Percentiles rank a stretch among this genome's conserved stretches.
phyloP scores from a whole-genome alignment of 2,888 invertebrate genomes.

The Mesoligia furuncula region DNA sequence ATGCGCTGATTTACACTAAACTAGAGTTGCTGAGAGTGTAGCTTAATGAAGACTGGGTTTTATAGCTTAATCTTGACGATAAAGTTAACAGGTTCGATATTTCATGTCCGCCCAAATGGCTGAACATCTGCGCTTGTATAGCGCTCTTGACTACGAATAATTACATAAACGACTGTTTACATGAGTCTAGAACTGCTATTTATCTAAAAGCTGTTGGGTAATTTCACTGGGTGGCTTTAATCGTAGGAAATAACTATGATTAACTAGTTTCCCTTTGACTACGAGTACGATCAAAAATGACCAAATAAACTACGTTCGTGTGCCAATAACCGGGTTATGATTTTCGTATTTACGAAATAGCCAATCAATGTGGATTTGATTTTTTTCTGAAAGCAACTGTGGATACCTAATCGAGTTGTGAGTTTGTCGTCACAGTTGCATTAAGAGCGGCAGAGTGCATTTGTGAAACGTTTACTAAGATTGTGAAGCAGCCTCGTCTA shows the following conservation, averaged over 20 bases:
- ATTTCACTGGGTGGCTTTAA: slow-evolving; percentile 40
- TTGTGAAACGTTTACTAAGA: slow-evolving; percentile 46
- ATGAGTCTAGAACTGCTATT: slow-evolving; percentile 54
- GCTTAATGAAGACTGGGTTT: slow-evolving; percentile 65
- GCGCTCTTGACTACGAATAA: slow-evolving; percentile 52
- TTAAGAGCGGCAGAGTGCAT: slow-evolving; percentile 40
- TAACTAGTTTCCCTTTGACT: slow-evolving; percentile 52
- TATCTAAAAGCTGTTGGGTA: slow-evolving; percentile 43
- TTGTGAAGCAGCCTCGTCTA: slow-evolving; percentile 32
- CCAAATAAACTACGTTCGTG: slow-evolving; percentile 29
- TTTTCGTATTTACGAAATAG: slow-evolving; percentile 54
- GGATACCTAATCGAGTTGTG: slow-evolving; percentile 33
- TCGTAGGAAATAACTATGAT: slow-evolving; percentile 34
- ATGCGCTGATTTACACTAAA: slow-evolving; percentile 76
- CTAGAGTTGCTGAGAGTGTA: slow-evolving; percentile 63
- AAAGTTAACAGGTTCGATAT: slow-evolving; percentile 62
- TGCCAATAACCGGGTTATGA: slow-evolving; percentile 36
- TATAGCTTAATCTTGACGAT: slow-evolving; percentile 64
- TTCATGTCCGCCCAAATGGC: slow-evolving; percentile 61
- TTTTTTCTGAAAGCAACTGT: slow-evolving; percentile 39
- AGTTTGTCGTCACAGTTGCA: slow-evolving; percentile 40
- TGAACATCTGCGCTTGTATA: slow-evolving; percentile 57
- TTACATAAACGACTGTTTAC: slow-evolving; percentile 59
- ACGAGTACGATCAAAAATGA: slow-evolving; percentile 34
- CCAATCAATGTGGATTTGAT: slow-evolving; percentile 43